Percentiles rank a stretch among this genome's conserved stretches.
These are phyloP conservation scores for Microtus pennsylvanicus DNA, from an alignment of 2,113 vertebrate species.

Conservation along the genomic window DNA sequence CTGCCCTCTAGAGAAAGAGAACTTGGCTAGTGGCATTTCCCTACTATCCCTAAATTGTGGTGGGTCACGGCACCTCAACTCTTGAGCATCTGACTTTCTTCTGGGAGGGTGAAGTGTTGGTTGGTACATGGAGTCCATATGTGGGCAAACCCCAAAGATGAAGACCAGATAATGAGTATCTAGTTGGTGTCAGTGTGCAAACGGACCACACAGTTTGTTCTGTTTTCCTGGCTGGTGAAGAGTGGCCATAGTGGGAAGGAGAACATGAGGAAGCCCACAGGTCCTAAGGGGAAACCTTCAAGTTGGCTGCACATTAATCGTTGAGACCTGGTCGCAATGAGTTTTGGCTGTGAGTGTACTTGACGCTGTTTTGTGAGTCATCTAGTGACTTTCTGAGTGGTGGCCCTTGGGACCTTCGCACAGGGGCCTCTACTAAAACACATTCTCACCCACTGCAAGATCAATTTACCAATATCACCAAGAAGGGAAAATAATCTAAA, in stretches of 20 bases:
- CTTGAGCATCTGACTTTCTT: background rate
- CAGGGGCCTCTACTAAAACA: background rate
- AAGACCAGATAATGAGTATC: background rate
- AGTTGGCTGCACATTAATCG: background rate
- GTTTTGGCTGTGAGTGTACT: background rate
- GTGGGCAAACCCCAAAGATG: background rate
- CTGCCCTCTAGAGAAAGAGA: background rate
- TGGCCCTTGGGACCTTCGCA: background rate
- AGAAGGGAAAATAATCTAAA: background rate
- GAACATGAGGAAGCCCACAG: background rate
- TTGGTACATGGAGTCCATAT: background rate
- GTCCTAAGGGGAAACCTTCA: background rate
- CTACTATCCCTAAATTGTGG: background rate
- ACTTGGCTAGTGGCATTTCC: background rate
- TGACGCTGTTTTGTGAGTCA: background rate
- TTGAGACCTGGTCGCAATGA: background rate
- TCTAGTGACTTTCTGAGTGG: background rate
- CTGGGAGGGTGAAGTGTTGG: background rate
- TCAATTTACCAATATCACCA: background rate
- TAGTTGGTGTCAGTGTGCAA: background rate
- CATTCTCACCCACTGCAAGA: background rate
- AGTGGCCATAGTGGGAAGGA: background rate
- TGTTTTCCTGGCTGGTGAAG: background rate
- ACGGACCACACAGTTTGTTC: background rate
- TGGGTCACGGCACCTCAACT: background rate